Base-by-base conservation (phyloP, 2,113 vertebrate species). In the Eretmochelys imbricata region DNA sequence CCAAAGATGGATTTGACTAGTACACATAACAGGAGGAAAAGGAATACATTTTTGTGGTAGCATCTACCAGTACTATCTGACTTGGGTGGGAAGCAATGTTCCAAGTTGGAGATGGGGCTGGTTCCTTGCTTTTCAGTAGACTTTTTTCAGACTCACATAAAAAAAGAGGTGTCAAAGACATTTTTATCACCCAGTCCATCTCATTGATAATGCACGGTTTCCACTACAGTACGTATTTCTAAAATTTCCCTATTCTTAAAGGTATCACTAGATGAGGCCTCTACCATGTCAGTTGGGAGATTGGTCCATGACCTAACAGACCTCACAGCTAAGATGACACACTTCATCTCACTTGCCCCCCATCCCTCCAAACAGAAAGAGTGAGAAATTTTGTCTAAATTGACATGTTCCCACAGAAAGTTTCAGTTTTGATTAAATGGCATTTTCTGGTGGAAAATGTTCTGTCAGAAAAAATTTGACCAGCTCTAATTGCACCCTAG, bases 91-190 rank as follows among this genome's bases (percentile, higher is more conserved):
- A 69, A 69, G 35, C 65, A 69, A 20, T n/a, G 65, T 69, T 38
- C 16, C 35, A n/a, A 69, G 4, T 10, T 38, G 8, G 16, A 9
- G 3, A 1, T 69, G 14, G 6, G 62, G 0, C 9, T 69, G 35
- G 35, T 20, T 69, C 65, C 17, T n/a, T 69, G 35, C 4, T 69
- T 69, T 69, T n/a, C 8, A n/a, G 17, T n/a, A n/a, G 65, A 19
- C 16, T n/a, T 69, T 69, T 8, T 69, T 69, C 35, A 69, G 35
- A 69, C 31, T n/a, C 65, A 69, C 16, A 69, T 4, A 35, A 69
- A 69, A 69, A 69, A 17, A 69, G 31, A 69, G 35, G 35, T 69
- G 17, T n/a, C 35, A n/a, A 35, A n/a, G 14, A 69, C 65, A 69
- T 69, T 20, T n/a, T 69, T n/a, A 31, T 29, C 57, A 29, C 57